phyloP scores from a whole-genome alignment of 2,113 vertebrate species.

The Leucosticte australis region DNA sequence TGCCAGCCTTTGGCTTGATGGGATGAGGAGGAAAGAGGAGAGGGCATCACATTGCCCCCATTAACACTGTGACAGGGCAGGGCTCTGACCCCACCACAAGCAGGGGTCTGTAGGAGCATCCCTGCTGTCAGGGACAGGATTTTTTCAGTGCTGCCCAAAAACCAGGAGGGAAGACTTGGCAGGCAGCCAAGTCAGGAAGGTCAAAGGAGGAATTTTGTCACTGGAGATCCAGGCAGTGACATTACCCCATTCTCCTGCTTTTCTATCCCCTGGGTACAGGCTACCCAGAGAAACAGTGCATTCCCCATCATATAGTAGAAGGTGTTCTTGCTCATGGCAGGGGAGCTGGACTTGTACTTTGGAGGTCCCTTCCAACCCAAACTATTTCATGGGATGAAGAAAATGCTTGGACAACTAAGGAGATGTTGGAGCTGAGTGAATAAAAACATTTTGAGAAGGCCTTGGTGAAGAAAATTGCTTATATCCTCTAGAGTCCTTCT shows the following conservation, averaged over 20 bases:
- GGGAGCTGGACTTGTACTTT: neutral
- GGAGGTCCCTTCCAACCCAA: neutral
- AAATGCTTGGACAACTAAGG: neutral
- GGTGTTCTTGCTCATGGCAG: neutral
- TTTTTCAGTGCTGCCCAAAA: neutral
- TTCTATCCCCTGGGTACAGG: neutral
- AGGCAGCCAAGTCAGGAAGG: neutral
- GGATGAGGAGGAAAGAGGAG: neutral
- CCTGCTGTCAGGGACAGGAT: neutral
- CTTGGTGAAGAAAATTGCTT: neutral
- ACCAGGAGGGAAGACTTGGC: neutral
- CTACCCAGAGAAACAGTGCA: neutral
- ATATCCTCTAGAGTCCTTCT: neutral
- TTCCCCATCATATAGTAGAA: neutral
- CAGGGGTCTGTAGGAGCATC: neutral
- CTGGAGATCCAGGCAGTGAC: neutral
- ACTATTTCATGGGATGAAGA: neutral
- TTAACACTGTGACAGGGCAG: neutral
- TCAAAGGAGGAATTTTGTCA: neutral
- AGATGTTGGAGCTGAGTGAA: neutral
- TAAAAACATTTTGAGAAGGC: neutral
- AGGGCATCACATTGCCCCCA: neutral
- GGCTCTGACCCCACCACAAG: neutral
- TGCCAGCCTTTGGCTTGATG: neutral
- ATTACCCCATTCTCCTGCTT: neutral